Base-by-base conservation (phyloP, 2,113 vertebrate species). In the Scalopus aquaticus region DNA sequence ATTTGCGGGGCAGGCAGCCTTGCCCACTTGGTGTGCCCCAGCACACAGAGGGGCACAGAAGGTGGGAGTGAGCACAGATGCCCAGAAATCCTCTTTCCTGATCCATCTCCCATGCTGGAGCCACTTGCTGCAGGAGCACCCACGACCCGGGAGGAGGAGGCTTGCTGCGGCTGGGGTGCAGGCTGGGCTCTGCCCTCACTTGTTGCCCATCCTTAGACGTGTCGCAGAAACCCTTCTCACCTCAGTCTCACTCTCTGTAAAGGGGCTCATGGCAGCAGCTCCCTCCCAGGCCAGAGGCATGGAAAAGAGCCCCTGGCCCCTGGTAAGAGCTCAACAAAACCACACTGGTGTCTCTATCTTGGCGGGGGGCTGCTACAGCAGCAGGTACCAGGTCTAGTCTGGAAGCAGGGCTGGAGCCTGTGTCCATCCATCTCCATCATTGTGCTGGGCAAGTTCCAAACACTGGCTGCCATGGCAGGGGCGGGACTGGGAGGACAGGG, bases 81-180 rank as follows among this genome's bases (percentile, higher is more conserved):
- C 65, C 86, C 6, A 20, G 56, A 37, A 42, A 13, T 30, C 42
- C 20, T 79, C 62, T 69, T 32, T 22, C 58, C 46, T 72, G 26
- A 26, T 37, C 24, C 42, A 2, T 26, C n/a, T 78, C 73, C 67
- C 46, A 44, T n/a, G 42, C 37, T 16, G 54, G 58, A 73, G 87
- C 20, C 39, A 17, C 13, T 32, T 46, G 2, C 9, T 11, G 0
- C 1, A 39, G 8, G 26, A 16, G 35, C 2, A n/a, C 37, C 51
- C n/a, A 5, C 0, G 4, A 49, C 54, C 0, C 0, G 3, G 9
- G n/a, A 22, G 16, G 54, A 19, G 37, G 37, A 54, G 13, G 24
- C 17, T 44, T 1, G 15, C 6, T 11, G 35, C 20, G 35, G 51
- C 56, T 35, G 73, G 30, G 22, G 32, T 9, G 35, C n/a, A 24